Percentiles rank a stretch among this genome's conserved stretches.
phyloP scores from a whole-genome alignment of 2,113 vertebrate species.

The Etheostoma cragini region DNA sequence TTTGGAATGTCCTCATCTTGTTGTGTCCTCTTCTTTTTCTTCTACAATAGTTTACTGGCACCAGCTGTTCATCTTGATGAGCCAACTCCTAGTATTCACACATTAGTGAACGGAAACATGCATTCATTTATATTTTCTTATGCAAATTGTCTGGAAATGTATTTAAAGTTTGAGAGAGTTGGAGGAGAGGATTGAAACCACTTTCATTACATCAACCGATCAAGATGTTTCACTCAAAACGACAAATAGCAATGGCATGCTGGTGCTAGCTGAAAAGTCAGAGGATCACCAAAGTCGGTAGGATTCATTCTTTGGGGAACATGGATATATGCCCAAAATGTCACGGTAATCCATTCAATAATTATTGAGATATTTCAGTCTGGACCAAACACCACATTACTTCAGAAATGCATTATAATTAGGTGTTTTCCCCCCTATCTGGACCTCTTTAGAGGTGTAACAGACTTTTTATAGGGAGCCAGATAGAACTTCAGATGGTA shows the following conservation, averaged over 20 bases:
- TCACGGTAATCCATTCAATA: neutral
- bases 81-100: too few species aligned
- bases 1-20: too few species aligned
- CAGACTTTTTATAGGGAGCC: neutral
- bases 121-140: too few species aligned
- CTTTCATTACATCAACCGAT: neutral
- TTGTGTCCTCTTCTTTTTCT: too few species aligned
- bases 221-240: neutral
- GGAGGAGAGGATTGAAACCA: too few species aligned
- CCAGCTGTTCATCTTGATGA: too few species aligned
- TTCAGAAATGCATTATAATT: neutral
- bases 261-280: neutral
- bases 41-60: too few species aligned
- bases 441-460: neutral
- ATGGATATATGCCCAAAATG: neutral
- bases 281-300: neutral
- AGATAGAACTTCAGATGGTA: neutral
- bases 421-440: neutral
- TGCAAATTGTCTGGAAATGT: too few species aligned
- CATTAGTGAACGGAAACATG: too few species aligned
- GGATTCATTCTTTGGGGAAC: neutral
- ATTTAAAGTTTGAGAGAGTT: too few species aligned
- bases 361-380: neutral
- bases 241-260: neutral
- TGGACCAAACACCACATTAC: neutral